These are phyloP conservation scores for Glaucomys volans DNA, from an alignment of 2,113 vertebrate genomes.

Conservation along the genomic window DNA sequence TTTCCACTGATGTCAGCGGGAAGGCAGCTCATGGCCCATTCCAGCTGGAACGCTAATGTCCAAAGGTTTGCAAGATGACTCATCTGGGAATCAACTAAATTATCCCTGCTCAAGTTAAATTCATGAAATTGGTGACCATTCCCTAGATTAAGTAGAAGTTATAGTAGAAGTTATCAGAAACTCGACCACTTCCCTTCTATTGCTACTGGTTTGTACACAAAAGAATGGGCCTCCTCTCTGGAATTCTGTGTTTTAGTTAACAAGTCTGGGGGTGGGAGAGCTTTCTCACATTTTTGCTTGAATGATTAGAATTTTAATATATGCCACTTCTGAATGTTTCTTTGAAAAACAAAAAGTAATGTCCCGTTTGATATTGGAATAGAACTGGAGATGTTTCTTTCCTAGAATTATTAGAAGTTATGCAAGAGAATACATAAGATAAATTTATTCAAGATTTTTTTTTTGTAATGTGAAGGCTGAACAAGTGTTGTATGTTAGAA, in stretches of 20 bases:
- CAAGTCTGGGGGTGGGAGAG: neutral
- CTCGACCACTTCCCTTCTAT: neutral
- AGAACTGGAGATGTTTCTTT: neutral
- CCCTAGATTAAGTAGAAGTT: conserved; percentile 31
- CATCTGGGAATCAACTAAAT: conserved; percentile 62
- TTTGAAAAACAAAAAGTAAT: conserved; percentile 10
- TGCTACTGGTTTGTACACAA: neutral
- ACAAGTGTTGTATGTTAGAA: conserved; percentile 32
- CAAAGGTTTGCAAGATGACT: conserved; percentile 61
- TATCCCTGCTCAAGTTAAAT: conserved; percentile 57
- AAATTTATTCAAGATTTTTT: conserved; percentile 42
- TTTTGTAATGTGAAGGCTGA: conserved; percentile 68
- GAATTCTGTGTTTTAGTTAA: conserved; percentile 14
- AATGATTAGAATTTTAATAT: conserved; percentile 49
- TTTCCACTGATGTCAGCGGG: conserved; percentile 72
- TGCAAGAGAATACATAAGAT: neutral
- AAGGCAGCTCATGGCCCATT: conserved; percentile 61
- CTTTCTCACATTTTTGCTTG: conserved; percentile 51
- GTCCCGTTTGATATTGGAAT: neutral
- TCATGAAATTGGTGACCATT: conserved; percentile 45
- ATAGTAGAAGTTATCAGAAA: neutral
- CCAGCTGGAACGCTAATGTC: neutral
- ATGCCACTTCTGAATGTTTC: conserved; percentile 18
- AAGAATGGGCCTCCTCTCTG: neutral
- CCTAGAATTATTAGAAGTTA: neutral